Evolutionary conservation across 2,113 vertebrate genomes (phyloP), one percentile per base, ranked within the genome.

Genomic region (Empidonax alnorum): DNA sequence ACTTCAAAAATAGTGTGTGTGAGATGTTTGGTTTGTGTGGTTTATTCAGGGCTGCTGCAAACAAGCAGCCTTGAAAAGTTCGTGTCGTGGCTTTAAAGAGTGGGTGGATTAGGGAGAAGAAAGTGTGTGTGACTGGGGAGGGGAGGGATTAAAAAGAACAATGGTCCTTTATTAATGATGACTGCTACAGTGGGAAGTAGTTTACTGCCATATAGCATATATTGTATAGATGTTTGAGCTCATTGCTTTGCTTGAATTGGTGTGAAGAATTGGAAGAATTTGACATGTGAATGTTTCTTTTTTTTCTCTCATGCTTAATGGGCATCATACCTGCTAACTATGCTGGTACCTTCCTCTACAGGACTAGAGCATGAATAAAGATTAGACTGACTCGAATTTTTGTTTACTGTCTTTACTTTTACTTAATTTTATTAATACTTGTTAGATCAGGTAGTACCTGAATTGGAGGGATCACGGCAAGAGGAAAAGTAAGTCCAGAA

Each of bases 121-220:
- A 62, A 83, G 71, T 30, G 52, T 30, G 58, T 84, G 85, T 65
- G 81, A 28, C 74, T 14, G 4, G 52, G 65, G 33, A 63, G 79
- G 77, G 67, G 86, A 53, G 44, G 86, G 95, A 92, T 96, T 95
- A 89, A 71, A 63, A 39, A 47, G 73, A 90, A 95, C 92, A 92
- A 84, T 88, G 61, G 42, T n/a, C 65, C 52, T 93, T 90, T 93
- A 76, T 94, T 58, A 56, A 25, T 69, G 33, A 37, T 62, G 59
- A n/a, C 12, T 17, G 61, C 9, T 89, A 73, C 35, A n/a, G 71
- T 83, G 63, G 7, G 76, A 80, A 84, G 30, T 1, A 66, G 56
- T 89, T 95, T 80, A 14, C 91, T 93, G 84, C 72, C 65, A 9
- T 41, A 52, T 46, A 52, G 52, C 27, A 5, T 55, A 2, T 49